Base-by-base conservation (phyloP, 2,113 vertebrate genomes). In the Piaya cayana region DNA sequence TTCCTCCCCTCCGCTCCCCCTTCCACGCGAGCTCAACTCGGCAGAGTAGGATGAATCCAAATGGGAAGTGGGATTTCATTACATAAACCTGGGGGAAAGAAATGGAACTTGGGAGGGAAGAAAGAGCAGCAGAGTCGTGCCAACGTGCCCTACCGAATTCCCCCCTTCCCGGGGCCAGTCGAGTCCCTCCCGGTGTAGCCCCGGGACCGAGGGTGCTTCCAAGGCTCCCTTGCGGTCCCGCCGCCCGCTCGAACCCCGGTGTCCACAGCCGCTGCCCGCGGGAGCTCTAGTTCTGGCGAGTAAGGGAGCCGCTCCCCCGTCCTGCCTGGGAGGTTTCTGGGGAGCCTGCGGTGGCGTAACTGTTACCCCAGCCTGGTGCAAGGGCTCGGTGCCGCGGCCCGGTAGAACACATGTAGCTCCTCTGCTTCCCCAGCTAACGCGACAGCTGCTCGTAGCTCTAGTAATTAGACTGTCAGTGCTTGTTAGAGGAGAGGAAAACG, bases 391-490 rank as follows among this genome's bases (percentile, higher is more conserved):
- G 45, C 89, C 82, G 92, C 82, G 84, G 81, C 87, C 72, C 80
- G 76, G 39, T 17, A 56, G 91, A 77, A 96, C 98, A 97, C 98
- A 97, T 97, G 98, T 97, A 97, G 97, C 97, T 98, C 94, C 95
- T 91, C 93, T 89, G 77, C 58, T 97, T 97, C 98, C 92, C 97
- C 93, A 98, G 98, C 97, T 97, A 98, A 98, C 97, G 98, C 98
- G 99, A 99, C 99, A 99, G 99, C 99, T 99, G 99, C 99, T 98
- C 98, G 98, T 98, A 98, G 98, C 97, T 95, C 86, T 96, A 82
- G 98, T 99, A 99, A 99, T 99, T 99, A 99, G 99, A 98, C 98
- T 99, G 99, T 99, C 99, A 99, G 97, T 98, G 98, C 99, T 99
- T 97, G 98, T 99, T 99, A 99, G 98, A 96, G 98, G 98, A 97